Evolutionary conservation across 2,888 invertebrate genomes (phyloP), one percentile per base, ranked within the genome.

Genomic region (Eupeodes luniger): DNA sequence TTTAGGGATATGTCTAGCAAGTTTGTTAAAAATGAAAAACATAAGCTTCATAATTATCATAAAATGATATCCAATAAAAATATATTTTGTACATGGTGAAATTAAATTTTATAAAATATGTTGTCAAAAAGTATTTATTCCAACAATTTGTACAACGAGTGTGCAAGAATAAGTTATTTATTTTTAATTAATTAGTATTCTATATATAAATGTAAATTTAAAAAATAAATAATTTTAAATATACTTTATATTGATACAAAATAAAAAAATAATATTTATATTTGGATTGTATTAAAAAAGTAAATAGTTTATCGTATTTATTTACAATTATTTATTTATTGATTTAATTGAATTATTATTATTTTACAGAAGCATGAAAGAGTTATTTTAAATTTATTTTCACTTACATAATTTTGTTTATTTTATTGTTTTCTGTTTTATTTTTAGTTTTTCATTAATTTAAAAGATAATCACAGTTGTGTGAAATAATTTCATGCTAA

Each of bases 381-480:
- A 27, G 12, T 40, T 66, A 34, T 14, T 27, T 27, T 59, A 69
- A 6, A 74, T 85, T 47, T 53, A 55, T 61, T 59, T 70, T 57
- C 27, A 40, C 59, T 57, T 59, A 55, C 34, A 67, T 62, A 69
- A 57, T 19, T 53, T n/a, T 51, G n/a, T 12, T 36, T 69, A 14
- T 36, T 44, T 40, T n/a, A 51, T 70, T 57, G 44, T 57, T 44
- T 40, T 70, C 44, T 69, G 11, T 51, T 70, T 19, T 69, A 4
- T 36, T 6, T n/a, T 36, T 19, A 6, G 4, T 11, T 64, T 64
- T 72, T 14, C 47, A 49, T 69, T 79, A 12, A 64, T 75, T 86
- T 86, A 62, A 69, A 72, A 83, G 67, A 51, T 77, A 85, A 85
- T 88, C 88, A 88, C 88, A 88, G 88, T 69, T 78, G 69, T 81